Base-by-base conservation (phyloP, 64 coral and sea anemone genomes). In the Montipora capricornis region DNA sequence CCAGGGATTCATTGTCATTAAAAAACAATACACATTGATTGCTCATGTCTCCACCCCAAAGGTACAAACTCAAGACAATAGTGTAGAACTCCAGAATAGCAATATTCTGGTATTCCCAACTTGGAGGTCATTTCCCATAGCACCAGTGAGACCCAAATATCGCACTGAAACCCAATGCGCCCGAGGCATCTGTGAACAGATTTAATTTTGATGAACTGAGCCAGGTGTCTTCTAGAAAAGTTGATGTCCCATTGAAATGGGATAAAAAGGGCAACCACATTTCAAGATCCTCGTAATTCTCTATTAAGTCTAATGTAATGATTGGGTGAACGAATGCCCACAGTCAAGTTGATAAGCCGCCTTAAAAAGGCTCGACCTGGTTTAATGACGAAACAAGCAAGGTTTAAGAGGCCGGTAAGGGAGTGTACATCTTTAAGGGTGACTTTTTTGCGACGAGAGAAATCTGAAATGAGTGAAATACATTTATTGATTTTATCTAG, bases 11-110 rank as follows among this genome's bases (percentile, higher is more conserved):
- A 55, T 55, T 55, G 52, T 55, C 52, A 10, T 5, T 55, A 55
- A 55, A 55, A 55, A 55, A 55, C 10, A 55, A 55, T 55, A 55
- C 10, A 10, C 52, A 6, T 10, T 55, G 52, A 55, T 55, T 55
- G 10, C 52, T 55, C 52, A 45, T 79, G 76, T 6, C 49, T 51
- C 11, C 44, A 16, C 76, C 76, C 76, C 76, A 79, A 45, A 79
- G 76, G 76, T 79, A 79, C 44, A 79, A 24, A 79, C 76, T 24
- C 37, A 79, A 79, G 76, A 79, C 76, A 55, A 55, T 55, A 55
- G 52, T 5, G 10, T 55, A 55, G 10, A 55, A 55, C 52, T 55
- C 52, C 6, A 79, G 49, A 79, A 51, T 79, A 9, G 76, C 76
- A 79, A 79, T 79, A 51, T 79, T 79, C 76, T 47, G 49, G 49